Evolutionary conservation across 2,113 vertebrate genomes (phyloP), one percentile per base, ranked within the genome.

Genomic region (Halichoerus grypus): DNA sequence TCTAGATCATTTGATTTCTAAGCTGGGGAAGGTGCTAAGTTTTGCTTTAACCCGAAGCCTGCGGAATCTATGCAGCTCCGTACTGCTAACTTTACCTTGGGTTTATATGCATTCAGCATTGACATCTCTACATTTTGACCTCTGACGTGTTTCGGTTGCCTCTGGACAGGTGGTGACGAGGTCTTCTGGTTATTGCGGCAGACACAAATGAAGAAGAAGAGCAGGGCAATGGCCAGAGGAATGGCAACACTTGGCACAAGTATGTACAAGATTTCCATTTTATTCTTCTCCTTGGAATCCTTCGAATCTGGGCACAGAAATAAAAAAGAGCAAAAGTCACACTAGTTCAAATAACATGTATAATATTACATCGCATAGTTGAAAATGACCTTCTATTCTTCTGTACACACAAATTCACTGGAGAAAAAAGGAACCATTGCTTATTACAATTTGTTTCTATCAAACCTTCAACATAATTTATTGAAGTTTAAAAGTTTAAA

Each of bases 61-160:
- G 21, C 1, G 12, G 85, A 33, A 42, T 13, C 16, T 31, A 4
- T 1, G 4, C 21, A 42, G 82, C 51, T 18, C 2, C 0, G 28
- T 3, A 3, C 33, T 7, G 33, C 57, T 21, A 15, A 4, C 4
- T 79, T 97, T 98, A 99, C 99, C 99, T 99, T 99, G 53, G 99
- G 99, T 96, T 99, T 99, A 92, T 99, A 99, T 0, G 99, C 99
- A 0, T 99, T 99, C 95, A 99, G 99, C 99, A 99, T 99, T 0
- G 99, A 99, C 99, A 99, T 99, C 99, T 99, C 99, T 3, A 99
- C 99, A 0, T 99, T 99, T 88, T 99, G 99, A 0, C 99, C 99
- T 8, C 99, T 98, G 5, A 99, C 99, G 0, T 99, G 99, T 36
- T 99, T 99, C 0, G 99, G 99, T 91, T 99, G 99, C 11, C 99